Base-by-base conservation (phyloP, 1,140 invertebrate species). In the Euglossa dilemma region DNA sequence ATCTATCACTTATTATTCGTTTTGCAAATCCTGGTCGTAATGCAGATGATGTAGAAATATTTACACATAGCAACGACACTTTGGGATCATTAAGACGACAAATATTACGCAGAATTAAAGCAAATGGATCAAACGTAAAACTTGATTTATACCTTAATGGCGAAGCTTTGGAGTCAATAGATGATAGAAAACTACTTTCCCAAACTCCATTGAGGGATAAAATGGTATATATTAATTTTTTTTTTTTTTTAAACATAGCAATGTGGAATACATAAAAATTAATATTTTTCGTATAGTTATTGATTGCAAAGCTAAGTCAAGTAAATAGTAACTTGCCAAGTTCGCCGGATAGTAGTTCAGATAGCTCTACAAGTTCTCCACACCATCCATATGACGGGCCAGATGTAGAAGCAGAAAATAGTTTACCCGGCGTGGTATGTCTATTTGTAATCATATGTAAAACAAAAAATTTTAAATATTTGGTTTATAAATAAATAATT, bases 21-120 rank as follows among this genome's bases (percentile, higher is more conserved):
- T 98, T 99, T 93, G 97, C 98, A 89, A 98, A 97, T 94, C 97
- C 98, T 87, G 97, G 97, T 86, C 95, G 98, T 81, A 97, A 97
- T 92, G 96, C 98, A 43, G 98, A 99, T 86, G 98, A 99, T 92
- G 95, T 99, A 87, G 98, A 99, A 93, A 94, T 99, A 64, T 97
- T 96, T 91, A 99, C 98, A 66, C 99, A 99, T 94, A 97, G 97
- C 69, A 99, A 99, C 93, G 98, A 99, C 92, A 99, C 98, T 6
- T 94, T 99, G 78, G 97, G 97, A 79, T 96, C 97, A 64, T 94
- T 99, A 75, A 95, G 97, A 80, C 94, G 97, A 81, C 96, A 97
- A 88, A 96, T 98, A 87, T 92, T 98, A 74, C 95, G 96, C 80
- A 94, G 96, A 85, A 96, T 98, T 85, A 98, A 98, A 93, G 93